These are phyloP conservation scores for Catalaphyllia jardinei DNA, from an alignment of 64 coral and sea anemone species.

Conservation along the genomic window DNA sequence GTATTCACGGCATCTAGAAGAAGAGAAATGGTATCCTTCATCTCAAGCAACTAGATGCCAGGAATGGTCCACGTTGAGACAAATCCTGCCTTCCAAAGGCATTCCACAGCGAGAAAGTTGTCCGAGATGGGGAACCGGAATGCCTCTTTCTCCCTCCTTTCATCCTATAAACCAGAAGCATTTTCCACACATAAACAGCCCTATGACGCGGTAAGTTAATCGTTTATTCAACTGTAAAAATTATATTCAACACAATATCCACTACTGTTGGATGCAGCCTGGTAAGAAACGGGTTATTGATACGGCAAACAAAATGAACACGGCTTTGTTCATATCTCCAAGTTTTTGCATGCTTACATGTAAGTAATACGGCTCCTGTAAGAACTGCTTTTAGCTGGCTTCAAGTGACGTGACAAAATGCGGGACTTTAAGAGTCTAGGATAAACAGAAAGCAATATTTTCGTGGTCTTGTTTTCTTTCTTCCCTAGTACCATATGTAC, in stretches of 20 bases:
- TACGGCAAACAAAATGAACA: neutral
- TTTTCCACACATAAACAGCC: constrained; percentile 98
- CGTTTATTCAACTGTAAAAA: constrained; percentile 1
- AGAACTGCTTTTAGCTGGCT: no score
- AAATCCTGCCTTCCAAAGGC: constrained; percentile 87
- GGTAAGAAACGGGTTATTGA: neutral
- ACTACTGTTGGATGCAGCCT: neutral
- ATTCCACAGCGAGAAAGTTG: constrained; percentile 44
- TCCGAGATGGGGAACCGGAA: constrained; percentile 86
- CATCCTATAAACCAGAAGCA: constrained; percentile 45
- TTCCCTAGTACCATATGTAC: no score
- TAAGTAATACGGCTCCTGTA: no score
- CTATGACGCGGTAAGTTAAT: constrained; percentile 87
- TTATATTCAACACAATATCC: no score
- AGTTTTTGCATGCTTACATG: no score
- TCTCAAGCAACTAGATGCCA: constrained; percentile 89
- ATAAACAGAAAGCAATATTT: no score
- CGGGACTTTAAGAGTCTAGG: no score
- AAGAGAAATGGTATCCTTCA: constrained; percentile 82
- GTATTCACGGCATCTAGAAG: constrained; percentile 89
- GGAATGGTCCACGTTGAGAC: constrained; percentile 96
- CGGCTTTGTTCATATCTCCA: constrained; percentile 1
- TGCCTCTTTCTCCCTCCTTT: constrained; percentile 25
- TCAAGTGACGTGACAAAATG: no score
- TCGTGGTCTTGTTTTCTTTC: no score